These are phyloP conservation scores for Equus przewalskii DNA, from an alignment of 2,113 vertebrate species.

Conservation along the genomic window DNA sequence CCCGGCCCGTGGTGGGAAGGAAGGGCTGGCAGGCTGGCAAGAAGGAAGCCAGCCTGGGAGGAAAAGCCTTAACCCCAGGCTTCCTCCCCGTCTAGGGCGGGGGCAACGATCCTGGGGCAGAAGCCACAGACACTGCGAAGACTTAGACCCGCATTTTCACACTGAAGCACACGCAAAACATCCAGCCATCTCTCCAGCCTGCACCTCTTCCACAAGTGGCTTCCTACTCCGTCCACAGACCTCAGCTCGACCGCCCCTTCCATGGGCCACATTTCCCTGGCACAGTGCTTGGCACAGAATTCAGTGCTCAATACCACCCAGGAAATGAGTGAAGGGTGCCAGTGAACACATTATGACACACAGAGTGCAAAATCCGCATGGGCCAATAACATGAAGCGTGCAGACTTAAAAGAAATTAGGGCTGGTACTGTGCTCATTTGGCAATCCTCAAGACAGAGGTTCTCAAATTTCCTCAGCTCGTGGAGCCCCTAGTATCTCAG, in stretches of 20 bases:
- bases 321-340: neutral
- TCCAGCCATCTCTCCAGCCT: neutral
- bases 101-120: rapidly evolving
- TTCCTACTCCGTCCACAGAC: neutral
- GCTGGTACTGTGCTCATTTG: neutral
- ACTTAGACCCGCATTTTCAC: too few species aligned
- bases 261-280: too few species aligned
- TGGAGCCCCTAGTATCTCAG: neutral
- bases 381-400: neutral
- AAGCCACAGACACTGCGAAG: neutral
- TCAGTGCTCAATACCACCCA: neutral
- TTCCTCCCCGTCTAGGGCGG: neutral
- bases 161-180: rapidly evolving
- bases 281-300: neutral
- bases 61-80: neutral
- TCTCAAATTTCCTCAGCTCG: neutral
- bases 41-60: neutral
- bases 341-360: neutral
- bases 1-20: neutral
- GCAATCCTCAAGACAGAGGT: neutral
- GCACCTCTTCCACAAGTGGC: neutral
- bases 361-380: neutral
- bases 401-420: neutral
- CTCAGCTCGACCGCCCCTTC: neutral
- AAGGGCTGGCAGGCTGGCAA: neutral